Base-by-base conservation (phyloP, 2,113 vertebrate genomes). In the Cisticola juncidis region DNA sequence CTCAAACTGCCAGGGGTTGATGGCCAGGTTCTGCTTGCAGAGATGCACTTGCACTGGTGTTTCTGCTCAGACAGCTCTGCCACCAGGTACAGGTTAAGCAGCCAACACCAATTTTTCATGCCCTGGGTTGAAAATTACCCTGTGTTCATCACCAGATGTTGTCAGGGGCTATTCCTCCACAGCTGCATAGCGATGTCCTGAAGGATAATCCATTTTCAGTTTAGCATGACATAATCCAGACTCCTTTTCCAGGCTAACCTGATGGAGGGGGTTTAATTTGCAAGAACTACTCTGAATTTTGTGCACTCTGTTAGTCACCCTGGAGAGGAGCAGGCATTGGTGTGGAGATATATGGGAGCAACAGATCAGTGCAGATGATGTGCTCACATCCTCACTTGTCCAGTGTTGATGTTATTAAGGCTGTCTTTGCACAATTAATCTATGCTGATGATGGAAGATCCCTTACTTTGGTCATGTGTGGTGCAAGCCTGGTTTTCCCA, bases 61-160 rank as follows among this genome's bases (percentile, higher is more conserved):
- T 92, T 44, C 54, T 92, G 54, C 35, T 82, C 73, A 60, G 36
- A 58, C 25, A 94, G 19, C 73, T 92, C n/a, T 77, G 64, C 61
- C 66, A 20, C 35, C 82, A 54, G 26, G 14, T 62, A 20, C 26
- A 38, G 60, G 36, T 78, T 71, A 70, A 80, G 23, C 35, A 83
- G 18, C 45, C 10, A 22, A n/a, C 51, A 68, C 36, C 6, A 25
- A 7, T n/a, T 74, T 78, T 85, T 92, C 44, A 38, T 76, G 50
- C 23, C 31, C 24, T 6, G 15, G 14, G 8, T 51, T 83, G 76
- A 88, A 83, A 81, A 58, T 33, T 44, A 33, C 9, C 45, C 5
- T 38, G 3, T 48, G 18, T 50, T n/a, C 21, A 12, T 61, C 1
- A 0, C 42, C 42, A 77, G 23, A 5, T 28, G 1, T 85, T 42